A percentile compares a stretch with the other conserved stretches of the same genome.
These are phyloP conservation scores for Melitaea cinxia DNA, from an alignment of 1,140 invertebrate genomes.

Conservation along the genomic window DNA sequence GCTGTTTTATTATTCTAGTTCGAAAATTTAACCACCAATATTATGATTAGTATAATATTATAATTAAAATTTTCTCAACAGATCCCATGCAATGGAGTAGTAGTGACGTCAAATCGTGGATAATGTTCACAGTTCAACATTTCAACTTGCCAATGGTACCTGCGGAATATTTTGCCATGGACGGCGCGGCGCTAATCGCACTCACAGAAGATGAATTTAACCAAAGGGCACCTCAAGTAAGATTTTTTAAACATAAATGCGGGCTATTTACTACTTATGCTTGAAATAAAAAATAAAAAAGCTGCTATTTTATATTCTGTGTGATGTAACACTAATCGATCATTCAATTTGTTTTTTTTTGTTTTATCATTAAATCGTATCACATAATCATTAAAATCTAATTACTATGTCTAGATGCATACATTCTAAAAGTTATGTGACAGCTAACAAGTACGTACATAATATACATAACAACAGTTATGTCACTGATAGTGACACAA, in stretches of 20 bases:
- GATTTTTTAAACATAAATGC: background rate
- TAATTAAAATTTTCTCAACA: slow-evolving; percentile 67
- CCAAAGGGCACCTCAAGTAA: slow-evolving; percentile 89
- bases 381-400: too few relatives aligned
- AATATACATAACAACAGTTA: too few relatives aligned
- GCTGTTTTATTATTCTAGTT: background rate
- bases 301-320: too few relatives aligned
- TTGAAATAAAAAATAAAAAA: too few relatives aligned
- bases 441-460: too few relatives aligned
- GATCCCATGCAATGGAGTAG: slow-evolving; percentile 93
- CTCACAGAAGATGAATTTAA: slow-evolving; percentile 93
- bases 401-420: too few relatives aligned
- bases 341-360: too few relatives aligned
- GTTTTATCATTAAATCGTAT: too few relatives aligned
- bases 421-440: too few relatives aligned
- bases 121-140: slow-evolving; percentile 91
- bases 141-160: slow-evolving; percentile 87
- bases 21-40: too few relatives aligned
- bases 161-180: slow-evolving; percentile 89
- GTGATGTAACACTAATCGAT: too few relatives aligned
- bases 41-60: background rate
- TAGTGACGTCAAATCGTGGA: slow-evolving; percentile 92
- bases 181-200: slow-evolving; percentile 88
- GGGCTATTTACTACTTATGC: background rate
- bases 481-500: too few relatives aligned